phyloP scores from a whole-genome alignment of 2,888 invertebrate genomes.

The Drosophila kuntzei region DNA sequence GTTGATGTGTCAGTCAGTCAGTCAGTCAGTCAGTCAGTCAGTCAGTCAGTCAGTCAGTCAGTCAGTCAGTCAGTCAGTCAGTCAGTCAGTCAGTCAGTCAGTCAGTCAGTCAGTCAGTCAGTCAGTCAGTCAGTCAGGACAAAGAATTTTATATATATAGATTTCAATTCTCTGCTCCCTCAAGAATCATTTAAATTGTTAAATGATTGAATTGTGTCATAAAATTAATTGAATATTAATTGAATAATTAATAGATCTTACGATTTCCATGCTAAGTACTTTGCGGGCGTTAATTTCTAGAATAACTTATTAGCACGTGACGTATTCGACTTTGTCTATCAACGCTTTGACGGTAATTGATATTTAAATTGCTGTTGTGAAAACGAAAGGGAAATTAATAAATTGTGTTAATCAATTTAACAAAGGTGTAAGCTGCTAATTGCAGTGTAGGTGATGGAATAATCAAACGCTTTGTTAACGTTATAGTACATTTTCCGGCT shows the following conservation, averaged over 20 bases:
- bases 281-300: background rate
- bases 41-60: too few relatives aligned
- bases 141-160: too few relatives aligned
- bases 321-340: background rate
- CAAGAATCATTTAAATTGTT: background rate
- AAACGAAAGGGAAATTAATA: slow-evolving; percentile 20
- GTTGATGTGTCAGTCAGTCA: too few relatives aligned
- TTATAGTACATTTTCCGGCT: background rate
- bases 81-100: too few relatives aligned
- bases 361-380: slow-evolving; percentile 11
- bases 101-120: too few relatives aligned
- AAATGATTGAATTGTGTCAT: background rate
- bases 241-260: background rate
- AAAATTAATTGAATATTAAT: background rate
- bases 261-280: background rate
- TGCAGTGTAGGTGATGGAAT: slow-evolving; percentile 7
- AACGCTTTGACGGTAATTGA: slow-evolving; percentile 15
- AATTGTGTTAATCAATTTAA: slow-evolving; percentile 7
- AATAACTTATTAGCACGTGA: background rate
- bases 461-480: slow-evolving; percentile 8
- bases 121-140: too few relatives aligned
- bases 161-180: background rate
- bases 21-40: too few relatives aligned
- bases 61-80: too few relatives aligned
- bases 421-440: slow-evolving; percentile 13